These are phyloP conservation scores for Leptinotarsa rubiginosa DNA, from an alignment of 2,888 invertebrate genomes.

Conservation along the genomic window DNA sequence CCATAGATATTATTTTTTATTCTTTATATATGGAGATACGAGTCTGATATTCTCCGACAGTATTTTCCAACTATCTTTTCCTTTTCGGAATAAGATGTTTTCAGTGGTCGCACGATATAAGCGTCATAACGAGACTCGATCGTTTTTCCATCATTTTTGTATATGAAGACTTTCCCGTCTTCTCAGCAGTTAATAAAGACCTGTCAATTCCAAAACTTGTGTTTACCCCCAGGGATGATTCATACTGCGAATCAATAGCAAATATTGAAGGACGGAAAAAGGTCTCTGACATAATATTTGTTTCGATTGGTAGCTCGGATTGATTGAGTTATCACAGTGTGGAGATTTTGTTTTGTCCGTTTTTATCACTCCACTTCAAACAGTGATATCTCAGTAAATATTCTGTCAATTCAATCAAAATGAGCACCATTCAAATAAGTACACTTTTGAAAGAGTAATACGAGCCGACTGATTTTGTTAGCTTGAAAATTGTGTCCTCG, in stretches of 20 bases:
- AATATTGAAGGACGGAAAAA: conserved; percentile 24
- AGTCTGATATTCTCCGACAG: conserved; percentile 27
- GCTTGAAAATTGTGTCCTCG: too few relatives aligned
- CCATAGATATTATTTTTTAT: conserved; percentile 40
- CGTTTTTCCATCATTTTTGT: conserved; percentile 37
- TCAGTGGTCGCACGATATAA: conserved; percentile 31
- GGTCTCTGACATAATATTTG: conserved; percentile 11
- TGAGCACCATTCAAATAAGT: too few relatives aligned
- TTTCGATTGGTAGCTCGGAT: background rate
- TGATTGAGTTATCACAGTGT: background rate
- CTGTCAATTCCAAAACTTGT: conserved; percentile 36
- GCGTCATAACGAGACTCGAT: conserved; percentile 33
- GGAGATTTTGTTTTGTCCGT: too few relatives aligned
- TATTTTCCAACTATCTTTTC: conserved; percentile 33
- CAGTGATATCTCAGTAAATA: too few relatives aligned
- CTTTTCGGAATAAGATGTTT: conserved; percentile 32
- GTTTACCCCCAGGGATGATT: conserved; percentile 30
- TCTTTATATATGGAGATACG: conserved; percentile 31
- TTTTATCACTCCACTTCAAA: background rate
- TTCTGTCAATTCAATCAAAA: too few relatives aligned
- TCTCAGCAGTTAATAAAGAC: conserved; percentile 37
- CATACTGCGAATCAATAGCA: conserved; percentile 29
- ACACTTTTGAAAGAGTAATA: too few relatives aligned
- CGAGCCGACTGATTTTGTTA: too few relatives aligned
- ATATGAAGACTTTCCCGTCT: conserved; percentile 31